Base-by-base conservation (phyloP, 2,888 invertebrate genomes). In the Hydroisotoma schaefferi region DNA sequence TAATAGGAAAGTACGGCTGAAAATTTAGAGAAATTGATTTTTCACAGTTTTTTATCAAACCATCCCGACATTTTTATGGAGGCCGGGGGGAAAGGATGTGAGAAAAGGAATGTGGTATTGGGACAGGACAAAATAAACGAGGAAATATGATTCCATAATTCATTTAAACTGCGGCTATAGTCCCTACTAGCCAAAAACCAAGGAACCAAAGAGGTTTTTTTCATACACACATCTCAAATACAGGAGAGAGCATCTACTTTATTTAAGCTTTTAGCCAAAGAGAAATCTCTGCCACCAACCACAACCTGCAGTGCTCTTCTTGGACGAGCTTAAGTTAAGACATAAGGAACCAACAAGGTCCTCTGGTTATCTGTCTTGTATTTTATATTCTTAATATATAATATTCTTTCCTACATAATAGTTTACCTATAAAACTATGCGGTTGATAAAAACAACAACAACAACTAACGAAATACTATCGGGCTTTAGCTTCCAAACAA, bases 121-220 rank as follows among this genome's bases (percentile, higher is more conserved):
- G 26, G 49, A 49, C 49, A 49, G 52, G 52, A 27, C 25, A 52
- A 57, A 61, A 57, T 58, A 65, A 40, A 40, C 25, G 52, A 59
- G 58, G 54, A 65, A 65, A 61, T 65, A 65, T 65, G 65, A 61
- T 55, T 56, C 48, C 52, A 65, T 65, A 65, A 65, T 55, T 65
- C 65, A 61, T 55, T 40, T 44, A 55, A 65, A 61, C 55, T 55
- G 56, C 28, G 46, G 3, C 18, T 22, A 29, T 12, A 26, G 44
- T n/a, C 29, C 37, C 8, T 8, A 47, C n/a, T 6, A 8, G 6
- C 20, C 20, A 6, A 8, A n/a, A n/a, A n/a, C n/a, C n/a, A 40
- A 44, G 12, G 12, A 47, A 12, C 29, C 29, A 20, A 25, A 18
- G 20, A 23, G 46, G 29, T 56, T 40, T 48, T 25, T 23, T 37